These are phyloP conservation scores for Disparrhopalites patrizii DNA, from an alignment of 2,888 invertebrate species.

Conservation along the genomic window DNA sequence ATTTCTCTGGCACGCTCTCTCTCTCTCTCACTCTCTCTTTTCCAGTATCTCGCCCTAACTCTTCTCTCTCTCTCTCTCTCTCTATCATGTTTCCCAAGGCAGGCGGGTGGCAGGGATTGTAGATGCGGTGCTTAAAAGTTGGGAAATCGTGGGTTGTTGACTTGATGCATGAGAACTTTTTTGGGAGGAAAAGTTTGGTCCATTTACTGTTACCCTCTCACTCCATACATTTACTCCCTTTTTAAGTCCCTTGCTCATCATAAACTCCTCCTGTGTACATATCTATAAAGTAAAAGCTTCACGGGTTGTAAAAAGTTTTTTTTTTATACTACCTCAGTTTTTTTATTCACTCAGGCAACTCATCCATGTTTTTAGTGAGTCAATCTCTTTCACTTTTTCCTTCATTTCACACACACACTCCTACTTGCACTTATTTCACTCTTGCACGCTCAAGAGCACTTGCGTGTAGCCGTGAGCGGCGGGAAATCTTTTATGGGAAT, in stretches of 20 bases:
- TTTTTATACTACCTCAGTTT: too few species aligned
- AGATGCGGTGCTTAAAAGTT: slow-evolving; percentile 5
- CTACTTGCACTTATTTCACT: neutral
- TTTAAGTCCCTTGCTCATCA: neutral
- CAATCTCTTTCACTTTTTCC: slow-evolving; percentile 14
- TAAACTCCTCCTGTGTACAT: neutral
- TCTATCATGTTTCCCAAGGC: too few species aligned
- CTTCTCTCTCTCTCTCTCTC: too few species aligned
- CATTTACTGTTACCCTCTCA: too few species aligned
- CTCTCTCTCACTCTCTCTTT: too few species aligned
- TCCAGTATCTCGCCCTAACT: too few species aligned
- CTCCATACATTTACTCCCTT: neutral
- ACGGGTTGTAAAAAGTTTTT: slow-evolving; percentile 7
- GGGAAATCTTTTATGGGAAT: too few species aligned
- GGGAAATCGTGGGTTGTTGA: neutral
- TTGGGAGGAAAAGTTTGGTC: neutral
- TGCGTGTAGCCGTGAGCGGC: neutral
- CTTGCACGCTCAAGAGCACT: neutral
- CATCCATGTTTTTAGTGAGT: slow-evolving; percentile 16
- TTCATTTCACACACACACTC: slow-evolving; percentile 7
- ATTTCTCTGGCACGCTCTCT: too few species aligned
- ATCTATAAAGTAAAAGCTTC: neutral
- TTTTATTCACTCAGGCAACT: too few species aligned
- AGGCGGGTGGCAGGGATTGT: too few species aligned
- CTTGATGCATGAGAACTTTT: neutral